These are phyloP conservation scores for Sarcophaga bullata DNA, from an alignment of 1,140 invertebrate genomes.

Conservation along the genomic window DNA sequence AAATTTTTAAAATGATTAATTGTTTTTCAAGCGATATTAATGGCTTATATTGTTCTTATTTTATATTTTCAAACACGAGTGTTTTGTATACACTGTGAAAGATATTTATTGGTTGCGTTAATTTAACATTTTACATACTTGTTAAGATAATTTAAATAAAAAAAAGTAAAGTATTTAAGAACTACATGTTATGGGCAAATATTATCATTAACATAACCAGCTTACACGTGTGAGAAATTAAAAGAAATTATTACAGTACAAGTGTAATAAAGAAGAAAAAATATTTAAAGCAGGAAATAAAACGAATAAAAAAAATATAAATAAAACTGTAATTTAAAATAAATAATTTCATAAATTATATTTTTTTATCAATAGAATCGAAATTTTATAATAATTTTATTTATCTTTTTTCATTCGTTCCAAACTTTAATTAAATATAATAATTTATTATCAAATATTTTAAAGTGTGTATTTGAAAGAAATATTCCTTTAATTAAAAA, in stretches of 20 bases:
- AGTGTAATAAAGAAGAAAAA: not conserved
- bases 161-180: not conserved
- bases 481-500: not conserved
- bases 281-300: not conserved
- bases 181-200: not conserved
- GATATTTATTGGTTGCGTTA: too few species aligned
- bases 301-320: not conserved
- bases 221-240: not conserved
- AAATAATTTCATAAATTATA: not conserved
- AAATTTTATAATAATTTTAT: too few species aligned
- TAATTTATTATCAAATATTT: not conserved
- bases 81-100: too few species aligned
- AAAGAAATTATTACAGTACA: not conserved
- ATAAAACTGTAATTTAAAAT: not conserved
- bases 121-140: not conserved
- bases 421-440: not conserved
- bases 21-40: too few species aligned
- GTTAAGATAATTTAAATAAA: not conserved
- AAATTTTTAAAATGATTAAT: too few species aligned
- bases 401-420: not conserved
- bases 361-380: too few species aligned
- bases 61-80: too few species aligned
- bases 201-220: conserved; percentile 6
- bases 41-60: too few species aligned
- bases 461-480: not conserved